Conservation (phyloP, 2,113 vertebrate species). For the Brachyhypopomus occidentalis region DNA sequence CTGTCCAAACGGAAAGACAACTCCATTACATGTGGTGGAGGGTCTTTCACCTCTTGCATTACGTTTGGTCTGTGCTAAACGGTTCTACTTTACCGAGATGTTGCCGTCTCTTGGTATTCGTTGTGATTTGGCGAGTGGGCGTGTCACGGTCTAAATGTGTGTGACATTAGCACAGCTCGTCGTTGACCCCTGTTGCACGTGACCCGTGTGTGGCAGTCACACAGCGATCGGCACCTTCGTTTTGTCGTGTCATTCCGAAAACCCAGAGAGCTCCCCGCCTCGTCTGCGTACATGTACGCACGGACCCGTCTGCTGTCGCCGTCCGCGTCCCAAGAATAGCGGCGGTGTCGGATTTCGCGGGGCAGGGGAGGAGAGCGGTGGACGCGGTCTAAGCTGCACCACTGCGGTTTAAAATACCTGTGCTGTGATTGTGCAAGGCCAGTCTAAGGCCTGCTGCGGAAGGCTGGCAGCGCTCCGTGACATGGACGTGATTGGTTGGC, state of each 20-base stretch:
- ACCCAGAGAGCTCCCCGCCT: not conserved
- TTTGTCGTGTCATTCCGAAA: not conserved
- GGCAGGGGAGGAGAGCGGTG: not conserved
- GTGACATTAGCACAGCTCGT: not conserved
- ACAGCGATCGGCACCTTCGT: not conserved
- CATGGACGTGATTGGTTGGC: not conserved
- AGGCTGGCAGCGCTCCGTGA: not conserved
- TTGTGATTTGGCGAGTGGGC: no score
- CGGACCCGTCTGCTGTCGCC: not conserved
- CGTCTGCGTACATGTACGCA: not conserved
- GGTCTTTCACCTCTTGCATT: no score
- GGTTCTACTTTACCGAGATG: no score
- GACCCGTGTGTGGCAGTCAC: not conserved
- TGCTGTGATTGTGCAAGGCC: not conserved
- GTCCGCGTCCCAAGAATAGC: conserved; percentile 25
- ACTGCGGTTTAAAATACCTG: conserved; percentile 1
- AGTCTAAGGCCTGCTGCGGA: not conserved
- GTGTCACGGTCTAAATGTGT: no score
- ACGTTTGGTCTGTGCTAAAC: no score
- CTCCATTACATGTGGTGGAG: not conserved
- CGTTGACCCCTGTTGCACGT: not conserved
- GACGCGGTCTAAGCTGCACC: not conserved
- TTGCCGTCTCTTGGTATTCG: no score
- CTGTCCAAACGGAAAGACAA: not conserved
- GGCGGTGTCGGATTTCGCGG: conserved; percentile 8